Conservation (phyloP, 2,113 vertebrate genomes). For the Arvicanthis niloticus region DNA sequence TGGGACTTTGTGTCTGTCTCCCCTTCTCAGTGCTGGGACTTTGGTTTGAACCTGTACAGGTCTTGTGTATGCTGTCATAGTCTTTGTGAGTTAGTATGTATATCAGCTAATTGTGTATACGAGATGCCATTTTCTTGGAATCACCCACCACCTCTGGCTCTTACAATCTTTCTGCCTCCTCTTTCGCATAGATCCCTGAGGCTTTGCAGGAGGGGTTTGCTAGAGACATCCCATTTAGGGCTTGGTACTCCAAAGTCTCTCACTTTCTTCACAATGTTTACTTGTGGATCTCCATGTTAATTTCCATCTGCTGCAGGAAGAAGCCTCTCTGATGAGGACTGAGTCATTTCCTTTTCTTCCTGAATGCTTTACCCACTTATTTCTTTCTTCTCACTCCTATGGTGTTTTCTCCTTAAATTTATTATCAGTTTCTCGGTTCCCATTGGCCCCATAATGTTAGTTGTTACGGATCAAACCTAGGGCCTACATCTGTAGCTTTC, state of each 20-base stretch:
- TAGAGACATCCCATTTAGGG: neutral
- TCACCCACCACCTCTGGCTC: neutral
- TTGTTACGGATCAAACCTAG: neutral
- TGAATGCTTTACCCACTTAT: neutral
- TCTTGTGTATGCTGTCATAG: neutral
- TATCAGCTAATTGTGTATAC: neutral
- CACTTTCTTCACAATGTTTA: neutral
- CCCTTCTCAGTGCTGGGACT: neutral
- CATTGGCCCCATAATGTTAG: neutral
- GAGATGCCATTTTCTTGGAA: neutral
- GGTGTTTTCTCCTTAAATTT: constrained; percentile 30
- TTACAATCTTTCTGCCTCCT: neutral
- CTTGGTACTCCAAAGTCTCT: neutral
- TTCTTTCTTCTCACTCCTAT: constrained; percentile 20
- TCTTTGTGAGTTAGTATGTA: neutral
- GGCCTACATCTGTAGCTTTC: neutral
- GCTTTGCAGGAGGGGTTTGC: neutral
- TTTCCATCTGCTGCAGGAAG: neutral
- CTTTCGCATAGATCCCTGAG: neutral
- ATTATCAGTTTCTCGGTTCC: constrained; percentile 4
- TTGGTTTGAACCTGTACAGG: neutral
- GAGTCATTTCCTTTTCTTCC: neutral
- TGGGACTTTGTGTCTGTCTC: neutral
- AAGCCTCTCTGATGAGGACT: neutral
- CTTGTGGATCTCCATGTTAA: neutral